These are phyloP conservation scores for Drosophila putrida DNA, from an alignment of 2,888 invertebrate species.

Conservation along the genomic window DNA sequence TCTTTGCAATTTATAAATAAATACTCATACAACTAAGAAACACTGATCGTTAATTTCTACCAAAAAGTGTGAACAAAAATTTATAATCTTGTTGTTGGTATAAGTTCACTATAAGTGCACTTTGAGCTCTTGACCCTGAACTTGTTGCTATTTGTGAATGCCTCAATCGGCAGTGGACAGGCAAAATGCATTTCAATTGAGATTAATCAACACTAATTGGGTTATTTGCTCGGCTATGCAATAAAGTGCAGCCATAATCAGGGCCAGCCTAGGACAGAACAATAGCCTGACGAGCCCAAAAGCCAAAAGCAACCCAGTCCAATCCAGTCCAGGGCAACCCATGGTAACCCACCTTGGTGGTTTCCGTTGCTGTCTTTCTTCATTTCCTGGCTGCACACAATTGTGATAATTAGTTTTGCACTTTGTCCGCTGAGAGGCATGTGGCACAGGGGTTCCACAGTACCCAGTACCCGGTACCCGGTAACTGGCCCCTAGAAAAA, in stretches of 20 bases:
- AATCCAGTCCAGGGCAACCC: slow-evolving; percentile 30
- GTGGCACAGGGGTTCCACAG: slow-evolving; percentile 19
- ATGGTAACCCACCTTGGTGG: slow-evolving; percentile 70
- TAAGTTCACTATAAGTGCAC: slow-evolving; percentile 1
- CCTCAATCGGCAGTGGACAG: slow-evolving; percentile 7
- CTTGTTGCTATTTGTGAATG: slow-evolving; percentile 41
- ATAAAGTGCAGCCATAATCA: slow-evolving; percentile 75
- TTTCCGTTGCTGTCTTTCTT: slow-evolving; percentile 80
- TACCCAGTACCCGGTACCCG: slow-evolving; percentile 10
- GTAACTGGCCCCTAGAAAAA: slow-evolving; percentile 11
- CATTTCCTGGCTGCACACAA: slow-evolving; percentile 80
- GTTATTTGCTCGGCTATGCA: slow-evolving; percentile 79
- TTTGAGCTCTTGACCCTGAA: slow-evolving; percentile 63
- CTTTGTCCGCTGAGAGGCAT: slow-evolving; percentile 61
- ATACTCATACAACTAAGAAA: too few species aligned
- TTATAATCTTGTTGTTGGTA: not conserved
- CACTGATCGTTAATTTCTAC: too few species aligned
- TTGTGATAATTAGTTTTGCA: slow-evolving; percentile 81
- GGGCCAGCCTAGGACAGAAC: slow-evolving; percentile 26
- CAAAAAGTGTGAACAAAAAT: not conserved
- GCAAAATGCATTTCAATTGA: slow-evolving; percentile 78
- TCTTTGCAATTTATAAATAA: too few species aligned
- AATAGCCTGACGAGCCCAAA: slow-evolving; percentile 19
- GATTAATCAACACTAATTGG: slow-evolving; percentile 78
- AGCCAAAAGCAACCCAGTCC: slow-evolving; percentile 24